Evolutionary conservation across 2,113 vertebrate genomes (phyloP).

Genomic region (Martes martes): DNA sequence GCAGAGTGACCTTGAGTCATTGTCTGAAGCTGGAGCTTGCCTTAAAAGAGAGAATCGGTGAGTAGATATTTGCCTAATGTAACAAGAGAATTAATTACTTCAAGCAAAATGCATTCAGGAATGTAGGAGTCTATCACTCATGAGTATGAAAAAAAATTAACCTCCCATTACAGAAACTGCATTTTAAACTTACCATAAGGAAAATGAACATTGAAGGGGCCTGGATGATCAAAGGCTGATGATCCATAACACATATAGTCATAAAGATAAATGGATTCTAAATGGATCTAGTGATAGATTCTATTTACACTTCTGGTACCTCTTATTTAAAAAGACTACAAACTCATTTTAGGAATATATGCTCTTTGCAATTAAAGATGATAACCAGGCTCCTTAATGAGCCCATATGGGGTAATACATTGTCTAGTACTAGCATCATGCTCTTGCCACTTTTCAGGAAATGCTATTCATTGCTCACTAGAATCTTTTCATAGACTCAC

Average conservation of each 20-base stretch:
- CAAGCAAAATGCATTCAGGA: background rate
- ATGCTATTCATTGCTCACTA: background rate
- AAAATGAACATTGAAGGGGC: background rate
- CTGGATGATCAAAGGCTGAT: background rate
- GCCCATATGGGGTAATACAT: background rate
- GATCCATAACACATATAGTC: background rate
- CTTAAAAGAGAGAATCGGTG: background rate
- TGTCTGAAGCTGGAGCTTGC: background rate
- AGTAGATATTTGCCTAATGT: background rate
- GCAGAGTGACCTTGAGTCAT: background rate
- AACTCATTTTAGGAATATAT: slow-evolving; percentile 15
- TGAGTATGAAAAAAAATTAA: background rate
- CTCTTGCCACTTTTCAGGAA: slow-evolving; percentile 9
- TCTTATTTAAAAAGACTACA: slow-evolving; percentile 18
- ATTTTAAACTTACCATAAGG: background rate
- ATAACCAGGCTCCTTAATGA: slow-evolving; percentile 55
- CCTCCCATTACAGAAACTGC: background rate
- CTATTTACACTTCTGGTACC: slow-evolving; percentile 40
- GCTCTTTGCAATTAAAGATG: slow-evolving; percentile 30
- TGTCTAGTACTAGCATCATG: background rate
- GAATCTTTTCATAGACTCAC: background rate
- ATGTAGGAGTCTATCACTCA: background rate
- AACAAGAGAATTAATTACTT: background rate
- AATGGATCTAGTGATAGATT: background rate
- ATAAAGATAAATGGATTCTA: slow-evolving; percentile 44